Evolutionary conservation across 2,888 invertebrate genomes (phyloP), one percentile per base, ranked within the genome.

Genomic region (Octodonta nipae): DNA sequence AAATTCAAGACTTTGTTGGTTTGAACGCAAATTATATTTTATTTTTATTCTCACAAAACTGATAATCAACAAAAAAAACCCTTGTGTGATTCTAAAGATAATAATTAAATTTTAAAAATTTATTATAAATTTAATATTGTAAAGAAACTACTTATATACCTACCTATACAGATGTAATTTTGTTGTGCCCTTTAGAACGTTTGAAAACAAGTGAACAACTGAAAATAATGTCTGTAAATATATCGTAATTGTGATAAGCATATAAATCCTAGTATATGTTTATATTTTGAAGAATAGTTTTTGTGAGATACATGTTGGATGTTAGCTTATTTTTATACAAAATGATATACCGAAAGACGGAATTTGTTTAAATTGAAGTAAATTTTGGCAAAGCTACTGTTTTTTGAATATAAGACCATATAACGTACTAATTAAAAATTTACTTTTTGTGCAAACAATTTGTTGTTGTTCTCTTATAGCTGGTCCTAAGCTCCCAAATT

Each of bases 171-270:
- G 10, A 11, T 22, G 22, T 11, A 22, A 10, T 22, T 22, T 22
- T 22, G 22, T 22, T 11, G 22, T 10, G 22, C 10, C 11, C 22
- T 11, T 11, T 10, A 22, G 11, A 22, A 3, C n/a, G n/a, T n/a
- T 22, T 2, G 4, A 22, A 22, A 12, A 26, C 12, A 26, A 8
- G 13, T 26, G 10, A 26, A 12, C 25, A 30, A 7, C 11, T 24
- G n/a, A 22, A 29, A 10, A 30, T 22, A 17, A 15, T 30, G 30
- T 30, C 49, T 49, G 54, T 59, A 59, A 54, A 57, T 60, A n/a
- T n/a, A 61, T 58, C 55, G 56, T 58, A 55, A 58, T 60, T 61
- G 61, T 61, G 61, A 61, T 61, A 61, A 60, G 58, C 51, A 49
- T 55, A 47, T 48, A 51, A 54, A 54, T 52, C 54, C 55, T 52